A percentile compares a stretch with the other conserved stretches of the same genome.
phyloP scores from a whole-genome alignment of 2,888 invertebrate genomes.

The Amiota mariae region DNA sequence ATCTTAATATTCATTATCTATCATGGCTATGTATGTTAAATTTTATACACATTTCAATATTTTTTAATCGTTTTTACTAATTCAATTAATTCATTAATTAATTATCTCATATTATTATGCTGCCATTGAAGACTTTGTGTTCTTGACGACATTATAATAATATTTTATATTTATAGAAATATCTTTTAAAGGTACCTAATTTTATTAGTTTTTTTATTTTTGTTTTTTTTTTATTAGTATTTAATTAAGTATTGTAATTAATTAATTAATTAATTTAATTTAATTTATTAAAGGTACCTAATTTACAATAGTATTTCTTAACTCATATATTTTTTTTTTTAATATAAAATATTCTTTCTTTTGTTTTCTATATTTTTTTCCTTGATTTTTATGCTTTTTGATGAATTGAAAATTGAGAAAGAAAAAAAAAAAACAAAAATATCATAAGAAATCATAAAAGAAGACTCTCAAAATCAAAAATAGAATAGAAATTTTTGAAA shows the following conservation, averaged over 20 bases:
- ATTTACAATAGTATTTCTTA: conserved; percentile 70
- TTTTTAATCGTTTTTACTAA: conserved; percentile 10
- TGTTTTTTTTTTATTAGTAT: too few relatives aligned
- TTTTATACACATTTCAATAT: too few relatives aligned
- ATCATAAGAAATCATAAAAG: conserved; percentile 11
- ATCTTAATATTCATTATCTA: too few relatives aligned
- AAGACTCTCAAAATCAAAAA: conserved; percentile 23
- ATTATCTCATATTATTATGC: conserved; percentile 22
- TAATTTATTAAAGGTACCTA: conserved; percentile 69
- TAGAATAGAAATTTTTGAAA: conserved; percentile 42
- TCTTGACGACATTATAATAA: too few relatives aligned
- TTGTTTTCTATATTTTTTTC: not conserved
- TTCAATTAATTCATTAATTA: conserved; percentile 29
- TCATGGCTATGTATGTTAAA: too few relatives aligned
- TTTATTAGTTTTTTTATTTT: conserved; percentile 71
- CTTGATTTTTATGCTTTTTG: not conserved
- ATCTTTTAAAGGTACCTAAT: conserved; percentile 70
- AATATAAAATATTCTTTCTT: conserved; percentile 14
- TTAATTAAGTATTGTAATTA: conserved; percentile 5
- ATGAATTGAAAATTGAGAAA: conserved; percentile 10
- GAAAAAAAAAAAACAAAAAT: too few relatives aligned
- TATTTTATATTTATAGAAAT: conserved; percentile 9
- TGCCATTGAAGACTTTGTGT: too few relatives aligned
- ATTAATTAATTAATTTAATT: conserved; percentile 38
- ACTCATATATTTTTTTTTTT: not conserved